These are phyloP conservation scores for Drosophila erecta DNA, from an alignment of 1,140 invertebrate species.

Conservation along the genomic window DNA sequence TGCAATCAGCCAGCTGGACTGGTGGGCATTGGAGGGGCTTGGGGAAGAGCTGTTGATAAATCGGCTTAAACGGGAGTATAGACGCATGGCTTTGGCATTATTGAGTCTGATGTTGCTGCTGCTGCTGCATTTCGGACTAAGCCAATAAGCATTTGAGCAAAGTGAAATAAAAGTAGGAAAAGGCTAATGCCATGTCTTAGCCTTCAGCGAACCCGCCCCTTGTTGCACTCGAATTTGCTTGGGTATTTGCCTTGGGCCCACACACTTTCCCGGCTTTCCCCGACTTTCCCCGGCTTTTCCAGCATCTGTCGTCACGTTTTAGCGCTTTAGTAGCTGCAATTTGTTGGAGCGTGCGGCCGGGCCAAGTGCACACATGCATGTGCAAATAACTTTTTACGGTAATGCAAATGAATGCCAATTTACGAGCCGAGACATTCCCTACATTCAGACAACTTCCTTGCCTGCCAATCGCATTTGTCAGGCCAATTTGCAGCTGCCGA, in stretches of 20 bases:
- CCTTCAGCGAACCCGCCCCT: slow-evolving; percentile 34
- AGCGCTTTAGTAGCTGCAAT: slow-evolving; percentile 77
- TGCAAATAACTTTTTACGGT: slow-evolving; percentile 80
- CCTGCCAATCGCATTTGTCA: slow-evolving; percentile 57
- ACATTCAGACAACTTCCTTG: slow-evolving; percentile 4
- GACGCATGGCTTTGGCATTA: slow-evolving; percentile 61
- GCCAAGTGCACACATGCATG: slow-evolving; percentile 73
- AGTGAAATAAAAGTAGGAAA: slow-evolving; percentile 50
- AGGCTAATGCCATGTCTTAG: slow-evolving; percentile 45
- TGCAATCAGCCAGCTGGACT: slow-evolving; percentile 25
- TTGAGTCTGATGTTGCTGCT: slow-evolving; percentile 62
- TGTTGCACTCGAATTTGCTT: slow-evolving; percentile 64
- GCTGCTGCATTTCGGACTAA: slow-evolving; percentile 69
- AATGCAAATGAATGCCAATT: slow-evolving; percentile 83
- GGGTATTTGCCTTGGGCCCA: slow-evolving; percentile 41
- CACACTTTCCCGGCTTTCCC: slow-evolving; percentile 5
- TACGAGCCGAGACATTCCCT: slow-evolving; percentile 49
- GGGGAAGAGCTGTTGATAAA: slow-evolving; percentile 38
- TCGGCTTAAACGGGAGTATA: slow-evolving; percentile 51
- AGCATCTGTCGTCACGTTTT: slow-evolving; percentile 75
- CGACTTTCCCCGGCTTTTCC: slow-evolving; percentile 11
- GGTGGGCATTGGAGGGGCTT: slow-evolving; percentile 1
- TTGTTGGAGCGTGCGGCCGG: slow-evolving; percentile 65
- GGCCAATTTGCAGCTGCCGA: slow-evolving; percentile 65
- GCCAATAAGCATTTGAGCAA: slow-evolving; percentile 77